Base-by-base conservation (phyloP, 2,797 vertebrate genomes). In the Micrastur ruficollis region DNA sequence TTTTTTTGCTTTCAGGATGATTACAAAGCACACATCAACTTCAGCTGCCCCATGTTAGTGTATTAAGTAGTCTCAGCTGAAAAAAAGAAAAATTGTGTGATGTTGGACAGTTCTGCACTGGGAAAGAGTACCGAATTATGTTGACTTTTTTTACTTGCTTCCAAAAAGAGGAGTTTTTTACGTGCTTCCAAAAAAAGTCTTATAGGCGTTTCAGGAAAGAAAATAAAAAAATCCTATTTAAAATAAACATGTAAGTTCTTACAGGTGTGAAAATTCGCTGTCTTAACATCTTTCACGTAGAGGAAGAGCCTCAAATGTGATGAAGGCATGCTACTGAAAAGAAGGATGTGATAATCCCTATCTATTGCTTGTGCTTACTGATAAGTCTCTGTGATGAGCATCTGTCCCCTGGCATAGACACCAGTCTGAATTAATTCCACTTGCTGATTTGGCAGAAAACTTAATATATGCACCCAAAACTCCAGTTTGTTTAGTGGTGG, bases 391-490 rank as follows among this genome's bases (percentile, higher is more conserved):
- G 36, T 36, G 36, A 36, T 36, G 36, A 36, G 9, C 36, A 36
- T 36, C 36, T 36, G 36, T 36, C 36, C 36, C 36, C 36, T 36
- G 36, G 36, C 36, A 36, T 36, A 36, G 36, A 52, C 4, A 2
- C 27, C 36, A 44, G 13, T 27, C 23, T 46, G 58, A 63, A 20
- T 47, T 68, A 71, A 46, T 71, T 87, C 46, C 11, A 3, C 47
- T 59, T 63, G 49, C 11, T 3, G 6, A 0, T 31, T 25, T 61
- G 58, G 8, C 29, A 55, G 42, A 53, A 62, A 78, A 34, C 15
- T 27, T 52, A 14, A 3, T 49, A 8, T 42, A 9, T 3, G 13
- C 1, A 0, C 31, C 46, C 2, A 3, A 52, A 81, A 9, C 19
- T 19, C 14, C 31, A 17, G 0, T 40, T 61, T 87, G 21, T 31